Conservation (phyloP, 2,113 vertebrate species). For the Trachemys scripta region DNA sequence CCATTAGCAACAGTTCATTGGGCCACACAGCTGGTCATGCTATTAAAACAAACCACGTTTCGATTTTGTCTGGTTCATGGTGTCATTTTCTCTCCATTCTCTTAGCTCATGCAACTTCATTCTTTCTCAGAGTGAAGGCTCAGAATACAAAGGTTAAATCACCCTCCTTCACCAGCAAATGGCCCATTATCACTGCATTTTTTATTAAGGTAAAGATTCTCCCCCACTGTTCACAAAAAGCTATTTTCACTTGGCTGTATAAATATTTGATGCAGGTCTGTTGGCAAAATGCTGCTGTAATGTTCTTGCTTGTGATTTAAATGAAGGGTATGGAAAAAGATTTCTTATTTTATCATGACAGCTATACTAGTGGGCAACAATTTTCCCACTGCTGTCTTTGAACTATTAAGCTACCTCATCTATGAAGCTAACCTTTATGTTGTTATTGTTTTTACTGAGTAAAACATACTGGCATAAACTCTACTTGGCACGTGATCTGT, state of each 20-base stretch:
- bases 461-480: neutral
- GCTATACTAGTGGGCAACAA: constrained; percentile 27
- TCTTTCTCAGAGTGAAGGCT: constrained; percentile 39
- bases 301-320: constrained; percentile 75
- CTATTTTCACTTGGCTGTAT: constrained; percentile 72
- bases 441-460: neutral
- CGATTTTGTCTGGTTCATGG: neutral
- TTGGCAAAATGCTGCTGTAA: constrained; percentile 81
- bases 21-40: constrained; percentile 26
- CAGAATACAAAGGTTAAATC: constrained; percentile 67
- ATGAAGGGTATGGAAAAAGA: constrained; percentile 55
- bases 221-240: constrained; percentile 80
- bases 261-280: constrained; percentile 83
- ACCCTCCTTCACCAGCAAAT: constrained; percentile 66
- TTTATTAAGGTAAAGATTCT: constrained; percentile 79
- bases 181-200: constrained; percentile 80
- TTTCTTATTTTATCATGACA: constrained; percentile 50
- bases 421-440: constrained; percentile 13
- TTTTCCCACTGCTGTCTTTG: constrained; percentile 33
- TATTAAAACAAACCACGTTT: constrained; percentile 38
- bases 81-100: constrained; percentile 20
- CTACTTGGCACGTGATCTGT: neutral
- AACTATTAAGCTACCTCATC: neutral
- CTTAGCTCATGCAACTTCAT: constrained; percentile 3
- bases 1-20: constrained; percentile 51